Evolutionary conservation across 2,113 vertebrate genomes (phyloP), one percentile per base, ranked within the genome.

Genomic region (Spea bombifrons): DNA sequence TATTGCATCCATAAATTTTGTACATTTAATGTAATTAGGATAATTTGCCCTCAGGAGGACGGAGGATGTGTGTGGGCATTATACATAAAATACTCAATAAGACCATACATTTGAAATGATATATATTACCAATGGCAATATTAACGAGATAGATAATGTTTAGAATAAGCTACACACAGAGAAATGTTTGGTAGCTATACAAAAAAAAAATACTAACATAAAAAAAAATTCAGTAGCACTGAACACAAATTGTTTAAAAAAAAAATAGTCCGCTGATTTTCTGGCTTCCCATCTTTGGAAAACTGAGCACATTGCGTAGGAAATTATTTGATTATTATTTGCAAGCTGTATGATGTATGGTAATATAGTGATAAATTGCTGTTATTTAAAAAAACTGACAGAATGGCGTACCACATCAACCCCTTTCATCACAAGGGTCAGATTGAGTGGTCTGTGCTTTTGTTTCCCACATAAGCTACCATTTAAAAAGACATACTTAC

Each of bases 1-100:
- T 15, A 71, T 52, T 15, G 53, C 49, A 10, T 16, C 7, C 68
- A 52, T 52, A 8, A 53, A 71, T 50, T 53, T 71, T n/a, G 53
- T 7, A 53, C 48, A 71, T 52, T 71, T 71, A 71, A 71, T 71
- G 16, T 52, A 47, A 53, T 43, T 71, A 7, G n/a, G 13, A 52
- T 52, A 16, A 71, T 71, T 71, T 53, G 15, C n/a, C 53, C 7
- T 71, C 45, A 70, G 16, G 16, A 16, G 30, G 49, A 71, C 2
- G 6, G 66, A 68, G 48, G 10, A 59, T 12, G 55, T 52, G 55
- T 8, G 55, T 9, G 55, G 55, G 55, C 55, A 59, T 9, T 9
- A 59, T 59, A 13, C 4, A 30, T 7, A 16, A 64, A 9, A 16
- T 7, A 9, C 61, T 17, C 9, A 17, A 64, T 64, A 3, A 30